phyloP scores from a whole-genome alignment of 2,888 invertebrate genomes.

The Sinodicranocentrus sp. region DNA sequence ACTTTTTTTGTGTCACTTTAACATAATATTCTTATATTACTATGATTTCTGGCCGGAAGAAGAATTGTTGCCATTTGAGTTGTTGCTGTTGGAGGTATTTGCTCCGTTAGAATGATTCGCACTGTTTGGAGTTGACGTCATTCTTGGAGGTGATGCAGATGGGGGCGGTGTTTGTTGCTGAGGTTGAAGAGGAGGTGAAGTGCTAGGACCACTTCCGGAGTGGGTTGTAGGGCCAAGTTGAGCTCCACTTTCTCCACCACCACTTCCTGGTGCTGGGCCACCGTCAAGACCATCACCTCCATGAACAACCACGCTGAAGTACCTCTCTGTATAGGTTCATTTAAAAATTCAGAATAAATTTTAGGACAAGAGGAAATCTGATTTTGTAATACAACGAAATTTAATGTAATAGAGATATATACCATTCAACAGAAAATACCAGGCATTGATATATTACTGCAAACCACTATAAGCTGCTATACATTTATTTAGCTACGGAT shows the following conservation, averaged over 20 bases:
- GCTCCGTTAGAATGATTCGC: conserved; percentile 63
- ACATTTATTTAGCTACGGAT: not conserved
- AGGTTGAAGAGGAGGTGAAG: conserved; percentile 73
- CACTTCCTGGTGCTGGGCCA: conserved; percentile 78
- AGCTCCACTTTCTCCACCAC: conserved; percentile 67
- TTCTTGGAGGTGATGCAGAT: conserved; percentile 72
- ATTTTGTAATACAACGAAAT: too few relatives aligned
- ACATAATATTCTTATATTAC: conserved; percentile 46
- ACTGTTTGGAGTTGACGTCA: conserved; percentile 73
- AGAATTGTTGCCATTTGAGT: conserved; percentile 73
- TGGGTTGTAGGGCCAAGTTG: conserved; percentile 72
- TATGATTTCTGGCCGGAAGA: conserved; percentile 75
- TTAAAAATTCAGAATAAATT: too few relatives aligned
- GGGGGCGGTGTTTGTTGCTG: conserved; percentile 68
- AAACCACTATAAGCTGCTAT: not conserved
- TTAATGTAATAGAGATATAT: too few relatives aligned
- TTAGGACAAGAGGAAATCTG: too few relatives aligned
- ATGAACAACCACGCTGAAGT: conserved; percentile 82
- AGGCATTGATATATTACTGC: not conserved
- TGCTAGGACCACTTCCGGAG: conserved; percentile 72
- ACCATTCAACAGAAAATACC: not conserved
- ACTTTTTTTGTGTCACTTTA: conserved; percentile 14
- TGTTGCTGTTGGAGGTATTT: conserved; percentile 60
- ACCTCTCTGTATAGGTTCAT: conserved; percentile 81
- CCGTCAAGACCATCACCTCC: conserved; percentile 80